Evolutionary conservation across 2,888 invertebrate genomes (phyloP).

Genomic region (Tachina fera): DNA sequence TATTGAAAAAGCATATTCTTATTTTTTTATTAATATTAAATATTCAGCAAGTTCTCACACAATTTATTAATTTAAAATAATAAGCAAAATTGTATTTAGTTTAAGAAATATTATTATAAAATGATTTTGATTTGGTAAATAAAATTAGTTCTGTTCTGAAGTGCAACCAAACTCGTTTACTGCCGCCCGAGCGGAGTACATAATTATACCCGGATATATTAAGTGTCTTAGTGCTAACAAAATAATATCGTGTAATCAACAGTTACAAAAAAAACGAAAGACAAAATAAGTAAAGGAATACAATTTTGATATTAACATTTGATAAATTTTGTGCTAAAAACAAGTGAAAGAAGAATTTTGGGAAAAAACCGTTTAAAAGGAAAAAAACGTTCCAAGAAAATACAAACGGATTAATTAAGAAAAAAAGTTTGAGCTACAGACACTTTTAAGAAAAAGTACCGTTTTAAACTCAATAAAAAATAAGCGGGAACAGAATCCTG

Average conservation of each 20-base stretch:
- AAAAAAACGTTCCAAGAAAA: no score
- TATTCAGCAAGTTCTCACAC: neutral
- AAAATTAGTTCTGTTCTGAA: neutral
- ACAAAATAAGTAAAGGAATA: conserved; percentile 2
- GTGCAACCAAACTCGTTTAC: conserved; percentile 3
- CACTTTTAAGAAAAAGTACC: no score
- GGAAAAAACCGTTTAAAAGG: no score
- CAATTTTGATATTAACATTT: conserved; percentile 9
- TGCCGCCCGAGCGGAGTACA: conserved; percentile 1
- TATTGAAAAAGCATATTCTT: no score
- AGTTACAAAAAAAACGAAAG: conserved; percentile 1
- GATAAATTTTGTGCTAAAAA: neutral
- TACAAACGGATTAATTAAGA: no score
- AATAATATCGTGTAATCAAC: conserved; percentile 9
- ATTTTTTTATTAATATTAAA: no score
- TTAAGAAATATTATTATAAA: no score
- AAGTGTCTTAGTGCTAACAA: conserved; percentile 18
- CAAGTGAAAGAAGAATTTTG: no score
- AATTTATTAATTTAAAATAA: neutral
- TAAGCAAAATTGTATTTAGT: conserved; percentile 3
- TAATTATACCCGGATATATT: conserved; percentile 12
- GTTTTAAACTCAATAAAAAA: no score
- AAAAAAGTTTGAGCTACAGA: no score
- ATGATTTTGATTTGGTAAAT: no score
- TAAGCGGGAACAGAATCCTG: no score